phyloP scores from a whole-genome alignment of 2,113 vertebrate genomes.

The Triplophysa rosa region DNA sequence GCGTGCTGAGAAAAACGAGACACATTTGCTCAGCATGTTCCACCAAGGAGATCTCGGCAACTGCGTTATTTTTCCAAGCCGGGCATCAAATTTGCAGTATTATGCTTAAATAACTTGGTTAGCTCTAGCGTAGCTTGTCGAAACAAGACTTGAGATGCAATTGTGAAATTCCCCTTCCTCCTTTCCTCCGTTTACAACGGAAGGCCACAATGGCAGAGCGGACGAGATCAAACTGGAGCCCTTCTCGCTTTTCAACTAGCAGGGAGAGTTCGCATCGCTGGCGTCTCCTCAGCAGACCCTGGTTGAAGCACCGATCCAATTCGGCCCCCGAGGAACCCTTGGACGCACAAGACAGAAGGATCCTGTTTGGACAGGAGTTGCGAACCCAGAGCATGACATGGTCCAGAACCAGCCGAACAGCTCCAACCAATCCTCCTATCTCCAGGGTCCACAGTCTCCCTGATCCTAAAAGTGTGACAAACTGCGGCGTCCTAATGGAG shows the following conservation, averaged over 20 bases:
- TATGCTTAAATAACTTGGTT: not conserved
- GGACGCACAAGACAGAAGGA: constrained; percentile 56
- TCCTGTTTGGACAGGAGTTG: constrained; percentile 16
- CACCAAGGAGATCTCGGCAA: not conserved
- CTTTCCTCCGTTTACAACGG: not conserved
- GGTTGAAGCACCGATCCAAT: constrained; percentile 38
- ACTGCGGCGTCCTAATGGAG: constrained; percentile 28
- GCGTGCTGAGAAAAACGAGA: not conserved
- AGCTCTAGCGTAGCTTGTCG: not conserved
- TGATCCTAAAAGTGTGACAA: constrained; percentile 37
- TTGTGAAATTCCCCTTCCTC: constrained; percentile 2
- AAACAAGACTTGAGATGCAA: not conserved
- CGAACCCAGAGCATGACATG: not conserved
- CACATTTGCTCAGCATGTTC: not conserved
- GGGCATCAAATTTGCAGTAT: constrained; percentile 6
- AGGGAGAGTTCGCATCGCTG: constrained; percentile 32
- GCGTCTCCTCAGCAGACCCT: constrained; percentile 50
- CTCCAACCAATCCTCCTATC: constrained; percentile 8
- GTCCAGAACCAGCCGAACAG: not conserved
- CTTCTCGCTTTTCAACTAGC: not conserved
- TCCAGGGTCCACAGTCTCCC: constrained; percentile 47
- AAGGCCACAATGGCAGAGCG: constrained; percentile 6
- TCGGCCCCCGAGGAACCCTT: constrained; percentile 45
- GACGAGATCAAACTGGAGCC: not conserved
- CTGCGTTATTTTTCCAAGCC: not conserved